A percentile compares a stretch with the other conserved stretches of the same genome.
Evolutionary conservation across 1,140 invertebrate genomes (phyloP).

Genomic region (Zaprionus inermis): DNA sequence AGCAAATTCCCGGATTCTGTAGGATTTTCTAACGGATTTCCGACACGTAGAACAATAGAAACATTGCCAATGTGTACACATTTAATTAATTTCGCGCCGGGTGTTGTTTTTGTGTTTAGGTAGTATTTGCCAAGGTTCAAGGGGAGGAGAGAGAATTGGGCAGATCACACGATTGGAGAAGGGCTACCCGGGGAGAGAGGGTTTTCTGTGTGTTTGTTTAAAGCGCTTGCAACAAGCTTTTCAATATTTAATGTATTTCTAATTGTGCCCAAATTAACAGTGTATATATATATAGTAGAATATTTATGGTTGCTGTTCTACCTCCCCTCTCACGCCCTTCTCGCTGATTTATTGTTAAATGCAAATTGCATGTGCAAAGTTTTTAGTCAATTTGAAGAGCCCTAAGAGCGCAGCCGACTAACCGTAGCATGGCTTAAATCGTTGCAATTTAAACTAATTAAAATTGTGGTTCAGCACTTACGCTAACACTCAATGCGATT

Average conservation of each 20-base stretch:
- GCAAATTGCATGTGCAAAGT: slow-evolving; percentile 48
- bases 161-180: not conserved
- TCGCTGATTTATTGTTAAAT: slow-evolving; percentile 73
- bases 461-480: slow-evolving; percentile 79
- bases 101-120: slow-evolving; percentile 31
- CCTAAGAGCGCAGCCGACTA: slow-evolving; percentile 33
- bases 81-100: slow-evolving; percentile 53
- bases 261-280: slow-evolving; percentile 58
- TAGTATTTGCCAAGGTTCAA: slow-evolving; percentile 2
- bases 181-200: slow-evolving; percentile 5
- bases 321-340: not conserved
- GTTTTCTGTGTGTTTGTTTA: no score
- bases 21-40: not conserved
- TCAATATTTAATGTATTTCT: slow-evolving; percentile 77
- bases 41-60: not conserved
- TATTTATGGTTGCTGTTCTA: slow-evolving; percentile 46
- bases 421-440: slow-evolving; percentile 13
- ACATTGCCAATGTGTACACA: slow-evolving; percentile 28
- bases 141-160: not conserved
- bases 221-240: slow-evolving; percentile 45
- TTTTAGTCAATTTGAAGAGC: slow-evolving; percentile 29
- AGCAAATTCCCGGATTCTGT: no score
- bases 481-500: slow-evolving; percentile 46
- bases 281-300: no score
- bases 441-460: slow-evolving; percentile 78